phyloP scores from a whole-genome alignment of 1,140 invertebrate species.

The Kradibia gibbosae region DNA sequence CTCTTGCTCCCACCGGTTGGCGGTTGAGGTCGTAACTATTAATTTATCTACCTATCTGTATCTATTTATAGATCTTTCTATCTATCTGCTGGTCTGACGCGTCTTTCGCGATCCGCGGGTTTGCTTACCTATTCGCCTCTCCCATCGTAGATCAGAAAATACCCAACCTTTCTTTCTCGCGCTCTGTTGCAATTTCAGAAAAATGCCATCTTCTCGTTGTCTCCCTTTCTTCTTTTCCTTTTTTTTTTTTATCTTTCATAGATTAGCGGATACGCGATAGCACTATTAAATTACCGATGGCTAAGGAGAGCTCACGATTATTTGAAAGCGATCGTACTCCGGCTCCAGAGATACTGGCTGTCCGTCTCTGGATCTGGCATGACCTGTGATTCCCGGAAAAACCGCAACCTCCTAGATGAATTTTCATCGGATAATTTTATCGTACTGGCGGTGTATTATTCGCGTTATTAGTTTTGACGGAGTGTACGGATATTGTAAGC shows the following conservation, averaged over 20 bases:
- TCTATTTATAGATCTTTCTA: not conserved
- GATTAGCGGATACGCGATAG: no score
- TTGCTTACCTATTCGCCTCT: not conserved
- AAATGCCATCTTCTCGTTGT: not conserved
- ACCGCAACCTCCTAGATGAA: not conserved
- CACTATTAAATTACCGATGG: not conserved
- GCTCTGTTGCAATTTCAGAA: not conserved
- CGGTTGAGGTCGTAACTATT: not conserved
- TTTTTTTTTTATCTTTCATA: not conserved
- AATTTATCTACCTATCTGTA: not conserved
- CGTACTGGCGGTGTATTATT: not conserved
- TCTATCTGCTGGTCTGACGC: not conserved
- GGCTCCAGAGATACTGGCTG: not conserved
- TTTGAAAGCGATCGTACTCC: slow-evolving; percentile 10
- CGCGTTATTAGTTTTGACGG: slow-evolving; percentile 1
- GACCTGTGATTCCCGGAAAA: no score
- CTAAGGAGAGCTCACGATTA: not conserved
- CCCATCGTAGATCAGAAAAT: not conserved
- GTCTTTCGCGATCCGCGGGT: not conserved
- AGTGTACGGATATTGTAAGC: not conserved
- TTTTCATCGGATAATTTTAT: not conserved
- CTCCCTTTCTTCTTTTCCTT: not conserved
- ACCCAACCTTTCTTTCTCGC: not conserved
- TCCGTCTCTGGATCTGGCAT: no score
- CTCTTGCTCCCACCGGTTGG: not conserved